phyloP scores from a whole-genome alignment of 2,797 vertebrate species.

The Lagodon rhomboides region DNA sequence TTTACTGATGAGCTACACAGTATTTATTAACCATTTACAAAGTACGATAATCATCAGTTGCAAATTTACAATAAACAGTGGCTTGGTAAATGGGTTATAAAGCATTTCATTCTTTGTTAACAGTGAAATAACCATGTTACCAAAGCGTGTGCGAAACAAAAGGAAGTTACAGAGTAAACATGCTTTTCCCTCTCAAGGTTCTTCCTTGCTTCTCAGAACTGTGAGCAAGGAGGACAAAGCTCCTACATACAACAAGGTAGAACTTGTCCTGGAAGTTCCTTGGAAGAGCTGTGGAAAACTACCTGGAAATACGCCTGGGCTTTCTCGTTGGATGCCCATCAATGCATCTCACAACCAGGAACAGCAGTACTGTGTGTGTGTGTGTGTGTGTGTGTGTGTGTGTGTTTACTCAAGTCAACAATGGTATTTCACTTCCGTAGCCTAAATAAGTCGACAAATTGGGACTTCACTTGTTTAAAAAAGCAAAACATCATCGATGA shows the following conservation, averaged over 20 bases:
- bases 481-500: neutral
- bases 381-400: no score
- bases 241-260: neutral
- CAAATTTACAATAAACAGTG: no score
- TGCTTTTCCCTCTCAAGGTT: neutral
- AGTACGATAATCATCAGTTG: no score
- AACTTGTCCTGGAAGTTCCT: neutral
- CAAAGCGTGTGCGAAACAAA: conserved; percentile 16
- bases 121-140: no score
- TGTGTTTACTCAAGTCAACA: neutral
- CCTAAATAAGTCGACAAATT: neutral
- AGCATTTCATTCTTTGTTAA: no score
- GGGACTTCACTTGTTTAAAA: neutral
- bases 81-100: no score
- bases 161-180: conserved; percentile 36
- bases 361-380: neutral
- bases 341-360: neutral
- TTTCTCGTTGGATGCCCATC: neutral
- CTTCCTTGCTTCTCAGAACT: conserved; percentile 20
- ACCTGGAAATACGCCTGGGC: neutral
- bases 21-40: no score
- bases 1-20: no score
- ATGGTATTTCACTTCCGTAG: neutral
- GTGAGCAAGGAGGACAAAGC: neutral
- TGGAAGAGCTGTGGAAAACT: fast-evolving